Evolutionary conservation across 2,888 invertebrate species (phyloP), one percentile per base, ranked within the genome.

Genomic region (Emmelina monodactyla): DNA sequence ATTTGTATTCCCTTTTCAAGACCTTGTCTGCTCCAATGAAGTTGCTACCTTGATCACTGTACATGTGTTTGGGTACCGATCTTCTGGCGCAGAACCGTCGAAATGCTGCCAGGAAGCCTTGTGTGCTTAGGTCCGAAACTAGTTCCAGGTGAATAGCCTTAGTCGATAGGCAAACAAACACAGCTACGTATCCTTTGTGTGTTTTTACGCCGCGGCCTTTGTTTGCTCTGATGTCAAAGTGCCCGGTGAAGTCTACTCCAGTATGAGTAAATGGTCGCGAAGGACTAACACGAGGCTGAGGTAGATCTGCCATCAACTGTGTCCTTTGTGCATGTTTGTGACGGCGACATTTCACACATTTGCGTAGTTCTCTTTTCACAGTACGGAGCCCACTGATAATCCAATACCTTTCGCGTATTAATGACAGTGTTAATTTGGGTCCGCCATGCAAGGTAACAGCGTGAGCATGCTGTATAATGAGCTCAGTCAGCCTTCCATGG

Each of bases 361-460:
- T 16, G 5, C 15, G n/a, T 3, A 32, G 4, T 6, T 32, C 14
- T 12, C 22, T 19, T 22, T 32, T 32, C 3, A 32, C 32, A 3
- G 32, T 32, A n/a, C 14, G 9, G 22, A 32, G 5, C 5, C 43
- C 41, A n/a, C 39, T 37, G 4, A 35, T 16, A 6, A 43, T 36
- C 43, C 41, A 43, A 16, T 37, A 41, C 22, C 36, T 32, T 25
- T 39, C 36, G 14, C 43, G 32, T 6, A 43, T 32, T 3, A 33
- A 38, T 3, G 38, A 36, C 10, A 38, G 9, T 2, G 43, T 43
- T 9, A 43, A 29, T 10, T 40, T 15, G 3, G 40, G 29, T 2
- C 40, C 40, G 10, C 43, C 40, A 22, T 43, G 43, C n/a, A 37
- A 28, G 1, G 43, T 43, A 4, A 13, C 9, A 7, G 19, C 12